Evolutionary conservation across 2,113 vertebrate species (phyloP).

Genomic region (Nipponia nippon): DNA sequence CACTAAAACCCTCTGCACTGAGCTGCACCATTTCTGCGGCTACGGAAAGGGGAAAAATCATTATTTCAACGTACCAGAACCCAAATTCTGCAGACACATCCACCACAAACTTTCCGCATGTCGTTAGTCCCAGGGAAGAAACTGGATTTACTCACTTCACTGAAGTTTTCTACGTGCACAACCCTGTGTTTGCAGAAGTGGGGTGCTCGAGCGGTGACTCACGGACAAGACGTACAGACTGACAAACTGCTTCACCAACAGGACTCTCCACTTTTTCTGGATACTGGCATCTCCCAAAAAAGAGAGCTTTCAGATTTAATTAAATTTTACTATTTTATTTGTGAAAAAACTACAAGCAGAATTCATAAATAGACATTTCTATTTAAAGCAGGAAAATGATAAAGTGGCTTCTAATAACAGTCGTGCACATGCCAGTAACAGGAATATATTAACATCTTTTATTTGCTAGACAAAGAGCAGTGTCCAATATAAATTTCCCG

Average conservation of each 20-base stretch:
- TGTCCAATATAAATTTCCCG: slow-evolving; percentile 91
- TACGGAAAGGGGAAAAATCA: background rate
- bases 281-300: slow-evolving; percentile 60
- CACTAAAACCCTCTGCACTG: background rate
- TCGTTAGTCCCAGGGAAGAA: fast-evolving
- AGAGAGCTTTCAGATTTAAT: slow-evolving; percentile 71
- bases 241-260: background rate
- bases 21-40: fast-evolving
- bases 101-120: fast-evolving
- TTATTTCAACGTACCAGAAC: background rate
- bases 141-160: background rate
- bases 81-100: slow-evolving; percentile 10
- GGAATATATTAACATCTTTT: slow-evolving; percentile 98
- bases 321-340: slow-evolving; percentile 99
- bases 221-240: fast-evolving
- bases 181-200: background rate
- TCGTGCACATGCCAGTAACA: slow-evolving; percentile 99
- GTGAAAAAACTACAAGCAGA: slow-evolving; percentile 99
- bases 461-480: slow-evolving; percentile 97
- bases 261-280: background rate
- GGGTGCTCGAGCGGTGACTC: fast-evolving
- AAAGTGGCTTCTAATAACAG: slow-evolving; percentile 97
- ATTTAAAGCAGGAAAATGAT: slow-evolving; percentile 98
- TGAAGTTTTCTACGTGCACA: background rate
- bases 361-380: slow-evolving; percentile 99